Evolutionary conservation across 2,888 invertebrate species (phyloP).

Genomic region (Cetonia aurata): DNA sequence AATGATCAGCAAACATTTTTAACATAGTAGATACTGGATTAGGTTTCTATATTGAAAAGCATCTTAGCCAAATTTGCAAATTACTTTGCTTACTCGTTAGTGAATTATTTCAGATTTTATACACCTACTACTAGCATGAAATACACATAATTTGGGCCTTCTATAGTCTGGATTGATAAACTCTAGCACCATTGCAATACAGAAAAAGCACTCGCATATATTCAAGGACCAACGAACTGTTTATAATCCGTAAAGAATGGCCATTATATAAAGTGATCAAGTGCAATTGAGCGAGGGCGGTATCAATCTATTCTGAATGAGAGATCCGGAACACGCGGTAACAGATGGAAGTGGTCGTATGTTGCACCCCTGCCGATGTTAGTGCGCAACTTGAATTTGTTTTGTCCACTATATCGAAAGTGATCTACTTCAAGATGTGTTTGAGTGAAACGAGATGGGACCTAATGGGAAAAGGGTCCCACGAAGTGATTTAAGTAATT

Average conservation of each 20-base stretch:
- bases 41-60: no score
- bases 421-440: constrained; percentile 52
- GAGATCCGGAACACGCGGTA: constrained; percentile 53
- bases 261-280: constrained; percentile 54
- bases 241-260: constrained; percentile 53
- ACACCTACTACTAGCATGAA: no score
- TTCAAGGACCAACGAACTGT: constrained; percentile 48
- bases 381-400: constrained; percentile 54
- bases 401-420: constrained; percentile 58
- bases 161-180: background rate
- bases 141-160: no score
- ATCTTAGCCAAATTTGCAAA: no score
- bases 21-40: no score
- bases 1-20: no score
- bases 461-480: constrained; percentile 54
- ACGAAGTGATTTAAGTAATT: constrained; percentile 56
- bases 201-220: constrained; percentile 28
- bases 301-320: constrained; percentile 60
- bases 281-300: constrained; percentile 58
- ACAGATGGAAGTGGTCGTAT: constrained; percentile 59
- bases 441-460: constrained; percentile 58
- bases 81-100: no score
- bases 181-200: background rate
- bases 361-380: constrained; percentile 54
- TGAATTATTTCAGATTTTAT: no score